A percentile compares a stretch with the other conserved stretches of the same genome.
phyloP scores from a whole-genome alignment of 2,797 vertebrate genomes.

The Potorous gilbertii region DNA sequence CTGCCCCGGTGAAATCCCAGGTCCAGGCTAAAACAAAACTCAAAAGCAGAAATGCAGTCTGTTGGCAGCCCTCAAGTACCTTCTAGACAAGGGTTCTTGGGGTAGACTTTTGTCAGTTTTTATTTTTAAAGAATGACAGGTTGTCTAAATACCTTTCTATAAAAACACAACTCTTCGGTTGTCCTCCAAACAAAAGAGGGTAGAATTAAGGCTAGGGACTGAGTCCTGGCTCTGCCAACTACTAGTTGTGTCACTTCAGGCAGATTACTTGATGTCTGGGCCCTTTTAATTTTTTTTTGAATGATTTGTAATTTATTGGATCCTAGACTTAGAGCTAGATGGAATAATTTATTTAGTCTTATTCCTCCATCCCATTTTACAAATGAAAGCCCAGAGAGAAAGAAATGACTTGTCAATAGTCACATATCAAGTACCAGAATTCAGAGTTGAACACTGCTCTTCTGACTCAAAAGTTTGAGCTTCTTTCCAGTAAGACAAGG shows the following conservation, averaged over 20 bases:
- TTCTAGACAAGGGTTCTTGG: background rate
- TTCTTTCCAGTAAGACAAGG: background rate
- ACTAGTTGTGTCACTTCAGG: background rate
- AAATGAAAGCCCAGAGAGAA: background rate
- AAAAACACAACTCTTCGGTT: background rate
- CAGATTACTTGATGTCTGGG: background rate
- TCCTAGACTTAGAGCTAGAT: background rate
- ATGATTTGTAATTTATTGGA: background rate
- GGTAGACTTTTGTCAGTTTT: background rate
- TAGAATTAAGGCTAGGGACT: background rate
- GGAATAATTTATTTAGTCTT: background rate
- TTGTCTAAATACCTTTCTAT: background rate
- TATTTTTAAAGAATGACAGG: background rate
- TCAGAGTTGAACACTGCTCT: background rate
- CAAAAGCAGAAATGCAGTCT: background rate
- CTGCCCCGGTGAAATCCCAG: background rate
- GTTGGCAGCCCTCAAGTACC: background rate
- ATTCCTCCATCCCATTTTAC: rapidly evolving
- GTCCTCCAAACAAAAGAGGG: background rate
- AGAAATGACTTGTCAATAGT: background rate
- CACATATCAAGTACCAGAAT: background rate
- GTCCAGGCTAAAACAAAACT: background rate
- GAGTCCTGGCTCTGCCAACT: background rate
- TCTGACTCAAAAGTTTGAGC: background rate
- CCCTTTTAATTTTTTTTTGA: background rate